Conservation (phyloP, 1,140 invertebrate species). For the Heliconius melpomene region DNA sequence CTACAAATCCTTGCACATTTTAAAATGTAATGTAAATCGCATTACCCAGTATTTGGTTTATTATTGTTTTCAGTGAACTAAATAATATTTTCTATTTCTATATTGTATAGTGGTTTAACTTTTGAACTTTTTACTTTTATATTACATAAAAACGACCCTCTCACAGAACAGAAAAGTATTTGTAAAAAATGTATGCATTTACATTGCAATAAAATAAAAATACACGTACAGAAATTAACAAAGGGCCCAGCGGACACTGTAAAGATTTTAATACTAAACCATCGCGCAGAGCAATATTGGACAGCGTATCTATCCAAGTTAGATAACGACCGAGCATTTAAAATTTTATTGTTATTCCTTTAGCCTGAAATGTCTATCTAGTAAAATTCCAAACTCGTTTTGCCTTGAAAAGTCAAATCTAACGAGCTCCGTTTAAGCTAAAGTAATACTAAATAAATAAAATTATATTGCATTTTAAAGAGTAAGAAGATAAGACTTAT, state of each 20-base stretch:
- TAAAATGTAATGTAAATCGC: background rate
- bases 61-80: background rate
- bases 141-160: too few species aligned
- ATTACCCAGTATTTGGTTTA: background rate
- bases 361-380: background rate
- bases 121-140: too few species aligned
- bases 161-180: too few species aligned
- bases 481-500: slow-evolving; percentile 30
- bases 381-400: background rate
- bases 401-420: background rate
- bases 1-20: background rate
- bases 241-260: background rate
- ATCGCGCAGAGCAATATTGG: background rate
- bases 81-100: background rate
- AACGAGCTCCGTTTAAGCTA: background rate
- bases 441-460: slow-evolving; percentile 19
- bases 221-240: background rate
- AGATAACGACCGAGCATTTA: background rate
- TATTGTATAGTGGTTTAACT: background rate
- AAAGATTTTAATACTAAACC: background rate
- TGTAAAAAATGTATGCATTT: too few species aligned
- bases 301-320: background rate
- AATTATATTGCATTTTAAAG: slow-evolving; percentile 21
- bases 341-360: slow-evolving; percentile 4
- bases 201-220: background rate